A percentile compares a stretch with the other conserved stretches of the same genome.
These are phyloP conservation scores for Myopa testacea DNA, from an alignment of 2,888 invertebrate genomes.

Conservation along the genomic window DNA sequence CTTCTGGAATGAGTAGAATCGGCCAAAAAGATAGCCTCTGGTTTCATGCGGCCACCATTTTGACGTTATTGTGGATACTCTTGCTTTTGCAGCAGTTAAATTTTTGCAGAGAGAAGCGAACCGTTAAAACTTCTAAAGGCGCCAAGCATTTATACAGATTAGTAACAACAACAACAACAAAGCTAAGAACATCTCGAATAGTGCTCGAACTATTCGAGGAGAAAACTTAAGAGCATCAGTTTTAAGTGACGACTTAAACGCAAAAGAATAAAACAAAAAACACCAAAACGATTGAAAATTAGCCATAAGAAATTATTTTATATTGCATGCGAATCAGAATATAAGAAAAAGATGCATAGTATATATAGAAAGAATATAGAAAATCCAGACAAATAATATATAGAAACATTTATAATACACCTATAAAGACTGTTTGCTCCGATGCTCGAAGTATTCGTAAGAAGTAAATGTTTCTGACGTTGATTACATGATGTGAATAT, in stretches of 20 bases:
- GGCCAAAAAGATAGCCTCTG: slow-evolving; percentile 18
- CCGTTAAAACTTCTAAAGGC: neutral
- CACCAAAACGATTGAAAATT: slow-evolving; percentile 20
- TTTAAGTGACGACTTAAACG: neutral
- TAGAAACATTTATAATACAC: neutral
- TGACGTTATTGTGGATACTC: slow-evolving; percentile 60
- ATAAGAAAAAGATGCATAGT: neutral
- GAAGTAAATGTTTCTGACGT: too few relatives aligned
- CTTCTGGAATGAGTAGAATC: slow-evolving; percentile 54
- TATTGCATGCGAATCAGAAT: slow-evolving; percentile 7
- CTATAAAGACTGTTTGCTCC: too few relatives aligned
- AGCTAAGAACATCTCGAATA: slow-evolving; percentile 8
- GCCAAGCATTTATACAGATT: neutral
- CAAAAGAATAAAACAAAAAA: neutral
- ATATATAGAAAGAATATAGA: neutral
- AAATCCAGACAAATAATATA: neutral
- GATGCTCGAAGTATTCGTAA: too few relatives aligned
- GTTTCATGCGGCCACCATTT: slow-evolving; percentile 50
- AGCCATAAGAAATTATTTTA: slow-evolving; percentile 24
- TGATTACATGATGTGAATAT: too few relatives aligned
- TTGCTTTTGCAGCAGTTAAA: slow-evolving; percentile 53
- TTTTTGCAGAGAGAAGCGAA: slow-evolving; percentile 40
- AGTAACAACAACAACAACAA: slow-evolving; percentile 25
- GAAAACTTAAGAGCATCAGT: slow-evolving; percentile 7
- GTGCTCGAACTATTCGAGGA: slow-evolving; percentile 3